Evolutionary conservation across 2,113 vertebrate species (phyloP).

Genomic region (Colossoma macropomum): DNA sequence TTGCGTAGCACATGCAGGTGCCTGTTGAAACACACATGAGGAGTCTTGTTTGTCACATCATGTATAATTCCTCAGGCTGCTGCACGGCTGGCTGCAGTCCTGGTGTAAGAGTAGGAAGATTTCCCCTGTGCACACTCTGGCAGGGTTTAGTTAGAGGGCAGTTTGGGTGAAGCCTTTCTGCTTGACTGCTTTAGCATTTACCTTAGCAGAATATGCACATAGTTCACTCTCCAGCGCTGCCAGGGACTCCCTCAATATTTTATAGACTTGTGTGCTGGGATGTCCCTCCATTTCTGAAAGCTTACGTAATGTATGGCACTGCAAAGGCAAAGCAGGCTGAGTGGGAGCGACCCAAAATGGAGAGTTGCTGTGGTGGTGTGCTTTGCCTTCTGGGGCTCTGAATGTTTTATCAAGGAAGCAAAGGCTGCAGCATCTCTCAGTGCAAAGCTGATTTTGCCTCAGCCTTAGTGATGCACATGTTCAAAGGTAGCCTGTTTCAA

Average conservation of each 20-base stretch:
- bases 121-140: background rate
- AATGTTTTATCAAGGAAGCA: conserved; percentile 18
- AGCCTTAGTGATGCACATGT: background rate
- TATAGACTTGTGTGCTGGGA: conserved; percentile 53
- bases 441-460: background rate
- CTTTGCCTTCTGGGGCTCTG: background rate
- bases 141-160: background rate
- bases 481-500: background rate
- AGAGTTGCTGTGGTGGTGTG: background rate
- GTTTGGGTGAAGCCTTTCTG: conserved; percentile 7
- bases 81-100: background rate
- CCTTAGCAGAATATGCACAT: conserved; percentile 13
- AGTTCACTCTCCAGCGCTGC: conserved; percentile 28
- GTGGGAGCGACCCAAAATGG: background rate
- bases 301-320: conserved; percentile 50
- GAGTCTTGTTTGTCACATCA: background rate
- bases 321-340: conserved; percentile 37
- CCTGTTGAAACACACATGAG: background rate
- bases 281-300: conserved; percentile 45
- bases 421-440: background rate
- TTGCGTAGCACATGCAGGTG: background rate
- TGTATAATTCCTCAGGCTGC: background rate
- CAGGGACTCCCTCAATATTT: conserved; percentile 64
- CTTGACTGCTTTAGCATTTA: conserved; percentile 22
- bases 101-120: background rate